Base-by-base conservation (phyloP, 1,140 invertebrate species). In the Eriocheir sinensis region DNA sequence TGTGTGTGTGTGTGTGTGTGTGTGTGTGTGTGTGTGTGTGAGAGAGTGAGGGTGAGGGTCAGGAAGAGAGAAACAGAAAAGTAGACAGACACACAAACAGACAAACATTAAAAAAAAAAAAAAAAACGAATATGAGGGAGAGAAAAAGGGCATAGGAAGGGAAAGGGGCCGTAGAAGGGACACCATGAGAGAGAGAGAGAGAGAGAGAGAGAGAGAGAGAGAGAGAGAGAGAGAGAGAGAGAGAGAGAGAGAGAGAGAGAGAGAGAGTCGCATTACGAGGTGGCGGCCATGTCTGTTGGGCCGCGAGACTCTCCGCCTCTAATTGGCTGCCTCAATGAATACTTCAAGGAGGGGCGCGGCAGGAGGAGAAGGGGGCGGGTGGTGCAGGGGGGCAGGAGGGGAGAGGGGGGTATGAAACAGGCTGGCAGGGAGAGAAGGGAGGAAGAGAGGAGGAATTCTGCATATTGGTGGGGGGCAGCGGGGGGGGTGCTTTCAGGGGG, bases 281-380 rank as follows among this genome's bases (percentile, higher is more conserved):
- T 60, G 15, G 92, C 12, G 91, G 40, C 34, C 41, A 15, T 81
- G 72, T 41, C 80, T 92, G 40, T 32, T 21, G 88, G 88, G 34
- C 40, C 34, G 91, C 44, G 30, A 38, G 4, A 40, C 32, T 72
- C 48, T 38, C 89, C 6, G 34, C 34, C 89, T 72, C 53, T 90
- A 90, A 90, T 90, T 90, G 60, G 89, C 44, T 90, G 30, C 34
- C 89, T 72, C 53, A 36, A 41, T 90, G 89, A 72, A 90, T 90
- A 90, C 89, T 90, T 72, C 89, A 90, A 72, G 48, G 81, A 72
- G 36, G 72, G 30, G 38, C 17, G 41, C 80, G 53, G 36, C 34
- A 83, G 40, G 34, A 36, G 89, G 38, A 0, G 89, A 44, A 60
- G 17, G 27, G n/a, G 48, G 91, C 17, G 44, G 40, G 86, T 9